Evolutionary conservation across 92 coral and sea anemone species (phyloP), one percentile per base, ranked within the genome.

Genomic region (Zoanthus sociatus): DNA sequence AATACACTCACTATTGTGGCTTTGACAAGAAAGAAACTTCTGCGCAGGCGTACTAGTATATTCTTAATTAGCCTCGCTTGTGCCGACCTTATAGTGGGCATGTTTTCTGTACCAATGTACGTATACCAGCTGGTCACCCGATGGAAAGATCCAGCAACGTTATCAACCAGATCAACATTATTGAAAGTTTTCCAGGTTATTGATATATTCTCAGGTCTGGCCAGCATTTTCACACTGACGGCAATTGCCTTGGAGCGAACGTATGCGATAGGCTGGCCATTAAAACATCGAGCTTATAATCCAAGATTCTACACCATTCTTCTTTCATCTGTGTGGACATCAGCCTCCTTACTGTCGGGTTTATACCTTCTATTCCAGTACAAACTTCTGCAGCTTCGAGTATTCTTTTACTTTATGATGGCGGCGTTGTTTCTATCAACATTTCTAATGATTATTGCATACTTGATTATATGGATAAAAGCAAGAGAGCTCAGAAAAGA

Each of bases 191-290:
- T 87, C 60, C 91, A 88, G 60, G 88, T 92, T 3, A 70, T 92
- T 26, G 98, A 95, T 33, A 95, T 95, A 2, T 93, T 93, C 78
- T 91, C 94, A 17, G 93, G 98, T 13, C 90, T 95, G 4, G 98
- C 96, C 20, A 93, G 96, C 11, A 89, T 94, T 0, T 95, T 95
- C 50, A 95, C 98, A 1, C 87, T 95, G 16, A 95, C 98, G 9
- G 92, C 94, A 46, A 95, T 95, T 54, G 98, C 96, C 0, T 79
- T 93, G 83, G 96, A 95, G 77, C 87, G 98, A 66, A 90, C 94
- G 33, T 93, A 83, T 51, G 98, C 98, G 21, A 93, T 95, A 12
- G 92, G 93, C 42, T 91, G 89, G 46, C 96, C 98, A 1, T 83
- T 95, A 20, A 92, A 93, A 18, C 98, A 95, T 64, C 89, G 98